Evolutionary conservation across 2,113 vertebrate species (phyloP).

Genomic region (Calonectris borealis): DNA sequence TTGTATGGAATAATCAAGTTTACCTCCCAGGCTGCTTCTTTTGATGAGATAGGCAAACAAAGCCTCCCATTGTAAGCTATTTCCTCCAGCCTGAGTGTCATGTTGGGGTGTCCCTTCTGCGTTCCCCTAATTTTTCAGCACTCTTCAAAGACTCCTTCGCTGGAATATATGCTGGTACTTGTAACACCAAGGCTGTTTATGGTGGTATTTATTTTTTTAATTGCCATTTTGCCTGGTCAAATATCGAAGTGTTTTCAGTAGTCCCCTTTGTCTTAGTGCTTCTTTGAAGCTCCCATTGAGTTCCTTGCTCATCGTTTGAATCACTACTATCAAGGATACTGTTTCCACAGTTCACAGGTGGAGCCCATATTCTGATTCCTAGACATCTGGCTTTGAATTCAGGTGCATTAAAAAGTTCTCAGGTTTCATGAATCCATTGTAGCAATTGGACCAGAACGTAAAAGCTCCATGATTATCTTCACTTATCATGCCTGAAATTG

Average conservation of each 20-base stretch:
- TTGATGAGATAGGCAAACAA: conserved; percentile 27
- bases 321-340: not conserved
- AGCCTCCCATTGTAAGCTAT: not conserved
- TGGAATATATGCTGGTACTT: not conserved
- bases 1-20: not conserved
- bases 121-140: not conserved
- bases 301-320: not conserved
- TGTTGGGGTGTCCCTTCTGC: not conserved
- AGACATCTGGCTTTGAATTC: not conserved
- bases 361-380: not conserved
- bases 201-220: not conserved
- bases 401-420: not conserved
- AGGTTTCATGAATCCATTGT: not conserved
- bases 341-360: not conserved
- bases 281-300: not conserved
- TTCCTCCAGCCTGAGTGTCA: not conserved
- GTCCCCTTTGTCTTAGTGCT: not conserved
- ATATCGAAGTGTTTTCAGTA: not conserved
- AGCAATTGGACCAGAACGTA: not conserved
- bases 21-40: conserved; percentile 27
- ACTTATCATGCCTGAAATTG: not conserved
- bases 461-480: not conserved
- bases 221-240: not conserved
- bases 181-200: not conserved
- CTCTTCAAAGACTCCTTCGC: not conserved